Conservation (phyloP, 2,113 vertebrate species). For the Catharus bicknelli region DNA sequence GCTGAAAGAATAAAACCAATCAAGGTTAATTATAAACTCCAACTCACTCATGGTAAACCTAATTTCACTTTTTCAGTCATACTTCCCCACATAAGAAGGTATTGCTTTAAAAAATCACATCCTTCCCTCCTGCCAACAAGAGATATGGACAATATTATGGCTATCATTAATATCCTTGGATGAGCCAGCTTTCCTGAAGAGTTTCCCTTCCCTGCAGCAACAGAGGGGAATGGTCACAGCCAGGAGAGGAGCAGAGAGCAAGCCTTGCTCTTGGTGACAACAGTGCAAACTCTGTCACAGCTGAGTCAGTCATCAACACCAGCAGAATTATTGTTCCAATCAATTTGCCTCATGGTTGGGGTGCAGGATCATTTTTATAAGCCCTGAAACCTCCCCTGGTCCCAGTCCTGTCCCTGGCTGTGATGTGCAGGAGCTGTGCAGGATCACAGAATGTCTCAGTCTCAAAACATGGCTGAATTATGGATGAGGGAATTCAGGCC, state of each 20-base stretch:
- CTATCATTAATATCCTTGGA: background rate
- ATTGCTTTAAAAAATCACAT: background rate
- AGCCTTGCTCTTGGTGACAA: background rate
- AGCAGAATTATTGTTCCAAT: background rate
- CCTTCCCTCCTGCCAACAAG: background rate
- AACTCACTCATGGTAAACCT: background rate
- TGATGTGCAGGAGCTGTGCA: background rate
- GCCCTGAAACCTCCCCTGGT: background rate
- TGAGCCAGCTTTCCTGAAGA: background rate
- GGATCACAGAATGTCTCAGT: fast-evolving
- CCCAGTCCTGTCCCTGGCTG: background rate
- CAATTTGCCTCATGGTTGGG: background rate
- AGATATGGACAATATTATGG: background rate
- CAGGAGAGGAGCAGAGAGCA: background rate
- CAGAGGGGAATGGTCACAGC: background rate
- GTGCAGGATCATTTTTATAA: background rate
- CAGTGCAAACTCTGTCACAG: background rate
- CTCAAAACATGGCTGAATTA: background rate
- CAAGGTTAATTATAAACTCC: background rate
- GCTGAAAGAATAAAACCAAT: conserved; percentile 17
- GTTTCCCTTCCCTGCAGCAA: conserved; percentile 6
- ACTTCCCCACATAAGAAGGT: background rate
- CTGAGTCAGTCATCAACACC: background rate
- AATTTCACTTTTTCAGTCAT: background rate
- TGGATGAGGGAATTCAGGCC: background rate